Conservation (phyloP, 1,140 invertebrate genomes). For the Drosophila burlai region DNA sequence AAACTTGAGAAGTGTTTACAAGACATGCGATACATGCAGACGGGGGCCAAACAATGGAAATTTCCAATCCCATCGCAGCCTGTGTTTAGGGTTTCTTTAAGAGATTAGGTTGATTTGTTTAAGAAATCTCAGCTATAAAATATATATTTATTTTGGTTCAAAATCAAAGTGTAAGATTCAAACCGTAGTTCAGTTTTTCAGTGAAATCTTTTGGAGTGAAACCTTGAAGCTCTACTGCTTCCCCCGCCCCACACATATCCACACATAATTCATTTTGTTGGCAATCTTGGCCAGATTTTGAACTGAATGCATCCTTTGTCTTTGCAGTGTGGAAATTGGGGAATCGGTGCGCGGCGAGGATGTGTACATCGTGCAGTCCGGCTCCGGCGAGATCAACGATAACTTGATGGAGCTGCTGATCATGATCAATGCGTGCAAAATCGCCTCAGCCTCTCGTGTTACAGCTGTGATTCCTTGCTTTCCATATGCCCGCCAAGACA, state of each 20-base stretch:
- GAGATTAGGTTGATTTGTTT: not conserved
- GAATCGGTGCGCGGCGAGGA: slow-evolving; percentile 99
- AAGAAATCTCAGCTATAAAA: not conserved
- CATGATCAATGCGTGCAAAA: slow-evolving; percentile 99
- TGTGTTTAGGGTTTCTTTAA: not conserved
- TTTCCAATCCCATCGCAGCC: not conserved
- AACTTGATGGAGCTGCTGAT: slow-evolving; percentile 99
- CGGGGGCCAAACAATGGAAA: slow-evolving; percentile 30
- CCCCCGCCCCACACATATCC: not conserved
- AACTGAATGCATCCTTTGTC: slow-evolving; percentile 26
- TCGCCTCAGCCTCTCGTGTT: slow-evolving; percentile 98
- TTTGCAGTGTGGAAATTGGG: slow-evolving; percentile 97
- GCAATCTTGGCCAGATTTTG: slow-evolving; percentile 15
- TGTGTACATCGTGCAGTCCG: slow-evolving; percentile 98
- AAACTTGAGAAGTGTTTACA: slow-evolving; percentile 13
- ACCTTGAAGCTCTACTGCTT: slow-evolving; percentile 1
- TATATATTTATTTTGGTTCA: not conserved
- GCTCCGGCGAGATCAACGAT: slow-evolving; percentile 99
- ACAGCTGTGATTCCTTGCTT: slow-evolving; percentile 99
- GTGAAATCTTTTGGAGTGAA: not conserved
- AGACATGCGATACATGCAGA: slow-evolving; percentile 11
- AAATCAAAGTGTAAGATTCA: not conserved
- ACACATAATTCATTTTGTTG: slow-evolving; percentile 12
- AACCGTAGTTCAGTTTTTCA: not conserved
- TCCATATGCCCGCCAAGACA: slow-evolving; percentile 99